A percentile compares a stretch with the other conserved stretches of the same genome.
phyloP scores from a whole-genome alignment of 2,888 invertebrate species.

The Drosophila paracracens region DNA sequence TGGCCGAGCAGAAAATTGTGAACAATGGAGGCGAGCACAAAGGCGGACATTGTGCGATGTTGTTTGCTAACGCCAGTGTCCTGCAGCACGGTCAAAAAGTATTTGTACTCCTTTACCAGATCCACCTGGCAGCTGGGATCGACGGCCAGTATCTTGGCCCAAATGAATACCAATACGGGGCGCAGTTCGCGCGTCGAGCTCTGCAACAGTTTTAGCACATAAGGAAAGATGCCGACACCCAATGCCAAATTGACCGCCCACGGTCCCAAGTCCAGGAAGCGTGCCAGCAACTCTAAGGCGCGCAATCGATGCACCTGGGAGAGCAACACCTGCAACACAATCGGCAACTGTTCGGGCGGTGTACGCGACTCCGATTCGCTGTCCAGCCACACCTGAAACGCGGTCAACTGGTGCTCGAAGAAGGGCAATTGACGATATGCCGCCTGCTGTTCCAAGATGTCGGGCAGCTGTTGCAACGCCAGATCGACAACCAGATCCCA shows the following conservation, averaged over 20 bases:
- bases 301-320: conserved; percentile 93
- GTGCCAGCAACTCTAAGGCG: conserved; percentile 96
- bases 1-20: conserved; percentile 95
- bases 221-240: conserved; percentile 99
- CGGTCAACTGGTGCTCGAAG: conserved; percentile 98
- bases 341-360: conserved; percentile 98
- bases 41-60: conserved; percentile 96
- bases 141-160: conserved; percentile 99
- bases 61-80: conserved; percentile 94
- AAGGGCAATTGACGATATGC: conserved; percentile 92
- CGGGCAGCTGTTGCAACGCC: conserved; percentile 95
- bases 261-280: conserved; percentile 97
- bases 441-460: conserved; percentile 88
- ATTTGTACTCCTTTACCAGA: conserved; percentile 97
- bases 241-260: conserved; percentile 98
- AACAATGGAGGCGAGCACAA: conserved; percentile 97
- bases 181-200: conserved; percentile 96
- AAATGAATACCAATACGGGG: conserved; percentile 97
- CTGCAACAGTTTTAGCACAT: conserved; percentile 98
- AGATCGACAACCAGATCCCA: conserved; percentile 99
- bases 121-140: conserved; percentile 98
- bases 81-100: conserved; percentile 96
- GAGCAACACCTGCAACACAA: conserved; percentile 95
- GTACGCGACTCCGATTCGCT: conserved; percentile 89
- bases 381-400: conserved; percentile 91